A percentile compares a stretch with the other conserved stretches of the same genome.
Evolutionary conservation across 2,113 vertebrate species (phyloP).

Genomic region (Spea multiplicata): DNA sequence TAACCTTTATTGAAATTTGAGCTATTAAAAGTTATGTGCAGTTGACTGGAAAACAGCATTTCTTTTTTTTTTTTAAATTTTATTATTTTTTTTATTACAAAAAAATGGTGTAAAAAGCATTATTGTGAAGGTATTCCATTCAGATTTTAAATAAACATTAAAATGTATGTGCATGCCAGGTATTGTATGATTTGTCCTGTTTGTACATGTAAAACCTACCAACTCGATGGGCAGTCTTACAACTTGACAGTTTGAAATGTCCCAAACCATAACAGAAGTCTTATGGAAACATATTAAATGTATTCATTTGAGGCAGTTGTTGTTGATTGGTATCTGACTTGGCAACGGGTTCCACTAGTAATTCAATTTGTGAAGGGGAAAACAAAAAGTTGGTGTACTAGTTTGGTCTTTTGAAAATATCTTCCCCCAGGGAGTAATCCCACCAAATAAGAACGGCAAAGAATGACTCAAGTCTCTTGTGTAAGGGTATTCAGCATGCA

Average conservation of each 20-base stretch:
- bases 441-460: slow-evolving; percentile 23
- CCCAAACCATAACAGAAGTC: slow-evolving; percentile 50
- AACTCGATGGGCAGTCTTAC: slow-evolving; percentile 56
- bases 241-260: slow-evolving; percentile 48
- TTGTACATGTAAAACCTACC: slow-evolving; percentile 58
- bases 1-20: slow-evolving; percentile 67
- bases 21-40: slow-evolving; percentile 58
- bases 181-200: slow-evolving; percentile 46
- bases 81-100: slow-evolving; percentile 48
- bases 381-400: slow-evolving; percentile 37
- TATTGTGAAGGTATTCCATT: slow-evolving; percentile 56
- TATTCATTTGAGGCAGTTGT: slow-evolving; percentile 68
- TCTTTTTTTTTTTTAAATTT: slow-evolving; percentile 38
- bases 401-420: slow-evolving; percentile 52
- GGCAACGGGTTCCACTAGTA: slow-evolving; percentile 51
- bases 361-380: slow-evolving; percentile 28
- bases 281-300: slow-evolving; percentile 30
- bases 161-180: slow-evolving; percentile 64
- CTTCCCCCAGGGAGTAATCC: slow-evolving; percentile 48
- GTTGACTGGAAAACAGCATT: slow-evolving; percentile 57
- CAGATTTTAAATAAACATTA: slow-evolving; percentile 59
- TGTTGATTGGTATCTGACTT: slow-evolving; percentile 62
- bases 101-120: slow-evolving; percentile 62
- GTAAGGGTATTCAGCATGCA: slow-evolving; percentile 61
- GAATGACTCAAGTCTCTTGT: slow-evolving; percentile 59